A percentile compares a stretch with the other conserved stretches of the same genome.
Conservation (phyloP, 2,888 invertebrate genomes). For the Drosophila maculinotata region DNA sequence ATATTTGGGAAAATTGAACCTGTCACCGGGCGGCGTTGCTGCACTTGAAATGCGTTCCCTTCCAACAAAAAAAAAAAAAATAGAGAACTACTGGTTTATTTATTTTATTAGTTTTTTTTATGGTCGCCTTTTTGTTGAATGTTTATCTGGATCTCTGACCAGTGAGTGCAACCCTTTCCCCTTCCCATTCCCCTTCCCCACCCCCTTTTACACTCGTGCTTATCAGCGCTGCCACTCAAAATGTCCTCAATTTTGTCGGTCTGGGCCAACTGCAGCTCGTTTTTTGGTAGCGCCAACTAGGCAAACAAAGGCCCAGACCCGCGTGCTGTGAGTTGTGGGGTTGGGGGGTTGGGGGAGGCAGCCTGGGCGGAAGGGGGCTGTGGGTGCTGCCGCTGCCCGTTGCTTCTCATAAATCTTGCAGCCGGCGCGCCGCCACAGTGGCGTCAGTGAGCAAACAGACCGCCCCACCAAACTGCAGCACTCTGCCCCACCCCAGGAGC, state of each 20-base stretch:
- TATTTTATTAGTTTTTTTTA: constrained; percentile 36
- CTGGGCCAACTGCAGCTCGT: constrained; percentile 34
- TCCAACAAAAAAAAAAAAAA: constrained; percentile 2
- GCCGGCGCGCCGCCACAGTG: constrained; percentile 81
- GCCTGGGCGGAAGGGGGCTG: background rate
- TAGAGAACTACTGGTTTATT: constrained; percentile 20
- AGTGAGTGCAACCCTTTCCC: constrained; percentile 34
- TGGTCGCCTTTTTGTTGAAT: constrained; percentile 7
- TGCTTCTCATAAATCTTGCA: constrained; percentile 81
- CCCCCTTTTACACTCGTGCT: no score
- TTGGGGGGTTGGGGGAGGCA: background rate
- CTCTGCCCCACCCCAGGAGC: constrained; percentile 17
- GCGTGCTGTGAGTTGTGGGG: constrained; percentile 6
- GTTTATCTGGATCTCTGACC: constrained; percentile 55
- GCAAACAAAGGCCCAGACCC: constrained; percentile 56
- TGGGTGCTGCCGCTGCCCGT: constrained; percentile 14
- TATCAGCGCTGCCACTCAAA: constrained; percentile 76
- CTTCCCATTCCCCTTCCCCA: no score
- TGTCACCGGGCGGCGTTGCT: constrained; percentile 50
- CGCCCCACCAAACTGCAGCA: constrained; percentile 1
- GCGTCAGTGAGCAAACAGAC: constrained; percentile 82
- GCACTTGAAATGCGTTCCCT: constrained; percentile 62
- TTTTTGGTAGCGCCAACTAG: constrained; percentile 67
- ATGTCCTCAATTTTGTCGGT: constrained; percentile 71
- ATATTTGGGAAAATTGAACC: constrained; percentile 50